phyloP scores from a whole-genome alignment of 2,888 invertebrate species.

The Gnatocerus cornutus region DNA sequence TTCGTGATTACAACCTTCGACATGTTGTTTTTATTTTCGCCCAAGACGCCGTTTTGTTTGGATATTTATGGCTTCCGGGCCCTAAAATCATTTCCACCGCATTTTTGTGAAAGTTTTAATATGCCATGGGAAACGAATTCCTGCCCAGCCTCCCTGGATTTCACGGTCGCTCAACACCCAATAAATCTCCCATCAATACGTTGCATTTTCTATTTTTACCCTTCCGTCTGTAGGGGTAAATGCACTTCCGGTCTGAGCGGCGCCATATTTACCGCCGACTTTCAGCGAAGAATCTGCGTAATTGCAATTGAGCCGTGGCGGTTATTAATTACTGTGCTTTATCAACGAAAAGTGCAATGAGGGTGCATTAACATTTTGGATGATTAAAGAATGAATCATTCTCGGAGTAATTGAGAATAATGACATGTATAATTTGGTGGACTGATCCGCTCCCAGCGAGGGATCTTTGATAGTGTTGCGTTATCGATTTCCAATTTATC shows the following conservation, averaged over 20 bases:
- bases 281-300: constrained; percentile 3
- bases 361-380: constrained; percentile 3
- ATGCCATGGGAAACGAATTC: background rate
- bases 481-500: constrained; percentile 36
- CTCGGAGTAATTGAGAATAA: background rate
- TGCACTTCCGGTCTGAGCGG: constrained; percentile 46
- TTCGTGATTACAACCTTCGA: too few species aligned
- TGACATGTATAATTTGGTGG: background rate
- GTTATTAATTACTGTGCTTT: constrained; percentile 1
- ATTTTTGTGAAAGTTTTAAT: too few species aligned
- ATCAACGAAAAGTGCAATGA: background rate
- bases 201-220: constrained; percentile 47
- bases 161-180: constrained; percentile 12
- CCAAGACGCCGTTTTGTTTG: too few species aligned
- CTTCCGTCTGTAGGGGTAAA: constrained; percentile 47
- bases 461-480: background rate
- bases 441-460: background rate
- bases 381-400: constrained; percentile 11
- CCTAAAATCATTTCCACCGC: background rate
- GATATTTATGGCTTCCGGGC: too few species aligned
- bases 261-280: constrained; percentile 32
- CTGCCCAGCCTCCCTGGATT: background rate
- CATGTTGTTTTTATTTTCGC: too few species aligned
- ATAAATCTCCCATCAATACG: constrained; percentile 15
- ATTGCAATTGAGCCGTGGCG: background rate